A percentile compares a stretch with the other conserved stretches of the same genome.
These are phyloP conservation scores for Zaprionus tsacasi DNA, from an alignment of 1,140 invertebrate genomes.

Conservation along the genomic window DNA sequence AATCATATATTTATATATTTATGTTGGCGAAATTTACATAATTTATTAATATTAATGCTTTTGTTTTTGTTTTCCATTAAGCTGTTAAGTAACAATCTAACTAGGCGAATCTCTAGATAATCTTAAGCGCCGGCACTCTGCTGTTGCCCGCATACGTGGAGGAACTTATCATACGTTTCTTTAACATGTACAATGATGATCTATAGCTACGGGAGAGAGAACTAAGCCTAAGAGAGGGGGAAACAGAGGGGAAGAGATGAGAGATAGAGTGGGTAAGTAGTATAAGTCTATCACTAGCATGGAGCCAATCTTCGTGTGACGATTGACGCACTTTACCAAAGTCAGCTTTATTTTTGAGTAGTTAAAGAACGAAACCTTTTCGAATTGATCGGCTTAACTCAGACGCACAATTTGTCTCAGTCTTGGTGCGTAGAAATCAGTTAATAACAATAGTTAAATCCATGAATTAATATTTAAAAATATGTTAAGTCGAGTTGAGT, in stretches of 20 bases:
- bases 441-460: conserved; percentile 16
- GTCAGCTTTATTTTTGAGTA: conserved; percentile 28
- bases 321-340: conserved; percentile 31
- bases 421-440: conserved; percentile 40
- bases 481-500: not conserved
- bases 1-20: conserved; percentile 4
- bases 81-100: conserved; percentile 32
- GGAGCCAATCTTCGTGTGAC: conserved; percentile 33
- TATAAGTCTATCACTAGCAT: conserved; percentile 78
- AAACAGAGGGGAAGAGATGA: not conserved
- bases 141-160: conserved; percentile 65
- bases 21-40: conserved; percentile 22
- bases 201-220: conserved; percentile 41
- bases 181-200: conserved; percentile 73
- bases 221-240: conserved; percentile 42
- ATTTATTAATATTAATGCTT: conserved; percentile 20
- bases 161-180: conserved; percentile 77
- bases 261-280: conserved; percentile 27
- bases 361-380: conserved; percentile 60
- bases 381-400: conserved; percentile 38
- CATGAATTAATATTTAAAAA: not conserved
- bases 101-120: conserved; percentile 12
- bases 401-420: conserved; percentile 58
- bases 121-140: conserved; percentile 44
- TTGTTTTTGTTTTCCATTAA: conserved; percentile 4